Base-by-base conservation (phyloP, 2,113 vertebrate genomes). In the Anarhynchus alexandrinus region DNA sequence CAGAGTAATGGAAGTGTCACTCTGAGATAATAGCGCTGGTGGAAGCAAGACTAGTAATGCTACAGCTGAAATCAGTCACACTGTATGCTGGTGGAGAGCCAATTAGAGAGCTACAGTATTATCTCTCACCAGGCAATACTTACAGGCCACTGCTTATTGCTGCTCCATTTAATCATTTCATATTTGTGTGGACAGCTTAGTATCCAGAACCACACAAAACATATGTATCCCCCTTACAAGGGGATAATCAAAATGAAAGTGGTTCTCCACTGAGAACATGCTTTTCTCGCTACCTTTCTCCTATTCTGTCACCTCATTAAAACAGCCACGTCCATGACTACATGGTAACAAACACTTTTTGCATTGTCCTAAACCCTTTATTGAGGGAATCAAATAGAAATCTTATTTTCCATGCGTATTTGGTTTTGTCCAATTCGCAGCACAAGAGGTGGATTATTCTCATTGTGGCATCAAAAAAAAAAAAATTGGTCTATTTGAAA, bases 1-100 rank as follows among this genome's bases (percentile, higher is more conserved):
- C 98, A 99, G 99, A 99, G 98, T 99, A 99, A 99, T 99, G 99
- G 98, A 98, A 98, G 98, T 99, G 99, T 99, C 99, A 99, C 97
- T 98, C 98, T 95, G 97, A 99, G 99, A 99, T 99, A 99, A 99
- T 99, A 98, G 98, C 97, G 98, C 98, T 97, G 98, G 98, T 98
- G 97, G 97, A 97, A 96, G 98, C 97, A 97, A 97, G 97, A 97
- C 97, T 96, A 94, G 98, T 98, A 98, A 98, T 95, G 96, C 97
- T 97, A 88, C 95, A 94, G 96, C 97, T 98, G 96, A 98, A 98
- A 98, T 99, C 98, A 98, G 98, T 98, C 98, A 98, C 96, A 92
- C 96, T 84, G 96, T 94, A 94, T 74, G 93, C 95, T 96, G 65
- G 94, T 97, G 91, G 94, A n/a, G 96, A 98, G 97, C 98, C 98